Conservation (phyloP, 2,797 vertebrate genomes). For the Sternotherus odoratus region DNA sequence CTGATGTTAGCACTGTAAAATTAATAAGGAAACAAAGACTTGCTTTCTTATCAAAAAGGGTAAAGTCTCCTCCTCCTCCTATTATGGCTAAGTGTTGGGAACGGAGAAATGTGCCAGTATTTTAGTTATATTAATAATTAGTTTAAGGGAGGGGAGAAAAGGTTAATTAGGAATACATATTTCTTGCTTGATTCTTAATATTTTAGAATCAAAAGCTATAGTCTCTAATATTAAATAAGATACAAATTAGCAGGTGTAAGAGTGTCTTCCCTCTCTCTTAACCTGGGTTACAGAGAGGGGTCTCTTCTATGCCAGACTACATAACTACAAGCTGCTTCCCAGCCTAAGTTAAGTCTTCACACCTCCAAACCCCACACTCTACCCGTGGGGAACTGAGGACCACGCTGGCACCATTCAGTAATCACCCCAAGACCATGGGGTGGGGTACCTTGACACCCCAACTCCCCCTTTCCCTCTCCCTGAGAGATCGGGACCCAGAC, state of each 20-base stretch:
- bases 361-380: too few relatives aligned
- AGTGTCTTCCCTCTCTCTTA: too few relatives aligned
- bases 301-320: too few relatives aligned
- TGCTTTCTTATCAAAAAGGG: not conserved
- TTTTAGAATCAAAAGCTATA: not conserved
- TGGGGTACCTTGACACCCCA: too few relatives aligned
- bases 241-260: not conserved
- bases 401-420: too few relatives aligned
- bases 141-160: not conserved
- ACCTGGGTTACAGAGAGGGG: too few relatives aligned
- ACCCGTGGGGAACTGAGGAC: too few relatives aligned
- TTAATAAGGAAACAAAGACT: not conserved
- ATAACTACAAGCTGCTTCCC: too few relatives aligned
- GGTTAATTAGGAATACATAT: not conserved
- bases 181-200: not conserved
- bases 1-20: not conserved
- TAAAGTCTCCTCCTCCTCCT: not conserved
- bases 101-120: not conserved
- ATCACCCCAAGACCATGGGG: too few relatives aligned
- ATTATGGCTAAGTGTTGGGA: not conserved
- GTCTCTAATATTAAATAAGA: not conserved
- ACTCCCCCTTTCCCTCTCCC: too few relatives aligned
- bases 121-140: not conserved
- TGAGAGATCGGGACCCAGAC: too few relatives aligned
- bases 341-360: too few relatives aligned